These are phyloP conservation scores for Xiphorhynchus erythropygius DNA, from an alignment of 2,797 vertebrate species.

Conservation along the genomic window DNA sequence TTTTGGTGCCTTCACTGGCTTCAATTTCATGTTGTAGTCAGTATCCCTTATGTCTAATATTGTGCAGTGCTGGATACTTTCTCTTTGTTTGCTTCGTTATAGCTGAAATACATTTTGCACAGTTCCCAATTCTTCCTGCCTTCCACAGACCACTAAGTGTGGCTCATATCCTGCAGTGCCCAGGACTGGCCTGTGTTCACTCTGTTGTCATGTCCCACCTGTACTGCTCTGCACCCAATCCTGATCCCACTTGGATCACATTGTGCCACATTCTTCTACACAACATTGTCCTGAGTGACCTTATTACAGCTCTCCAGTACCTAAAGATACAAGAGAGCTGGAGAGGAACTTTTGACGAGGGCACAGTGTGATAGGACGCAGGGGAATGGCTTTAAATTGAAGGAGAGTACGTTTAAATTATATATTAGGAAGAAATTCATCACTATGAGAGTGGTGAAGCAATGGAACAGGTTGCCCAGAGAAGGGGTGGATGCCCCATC, in stretches of 20 bases:
- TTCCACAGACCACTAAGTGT: not conserved
- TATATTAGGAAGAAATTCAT: not conserved
- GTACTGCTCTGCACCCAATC: not conserved
- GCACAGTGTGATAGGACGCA: not conserved
- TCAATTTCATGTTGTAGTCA: not conserved
- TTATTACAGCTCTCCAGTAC: not conserved
- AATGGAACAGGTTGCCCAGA: not conserved
- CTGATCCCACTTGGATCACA: not conserved
- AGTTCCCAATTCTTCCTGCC: not conserved
- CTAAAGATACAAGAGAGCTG: not conserved
- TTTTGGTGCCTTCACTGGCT: not conserved
- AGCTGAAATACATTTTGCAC: not conserved
- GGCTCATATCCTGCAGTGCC: not conserved
- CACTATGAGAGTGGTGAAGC: not conserved
- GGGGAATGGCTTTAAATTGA: not conserved
- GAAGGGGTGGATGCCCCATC: not conserved
- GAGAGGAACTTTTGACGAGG: not conserved
- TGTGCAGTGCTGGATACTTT: not conserved
- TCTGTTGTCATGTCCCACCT: not conserved
- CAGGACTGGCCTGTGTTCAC: not conserved
- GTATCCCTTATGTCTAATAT: not conserved
- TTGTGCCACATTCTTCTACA: not conserved
- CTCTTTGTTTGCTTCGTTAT: not conserved
- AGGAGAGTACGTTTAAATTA: not conserved
- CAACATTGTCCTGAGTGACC: not conserved